Evolutionary conservation across 2,888 invertebrate species (phyloP), one percentile per base, ranked within the genome.

Genomic region (Drosophila prostipennis): DNA sequence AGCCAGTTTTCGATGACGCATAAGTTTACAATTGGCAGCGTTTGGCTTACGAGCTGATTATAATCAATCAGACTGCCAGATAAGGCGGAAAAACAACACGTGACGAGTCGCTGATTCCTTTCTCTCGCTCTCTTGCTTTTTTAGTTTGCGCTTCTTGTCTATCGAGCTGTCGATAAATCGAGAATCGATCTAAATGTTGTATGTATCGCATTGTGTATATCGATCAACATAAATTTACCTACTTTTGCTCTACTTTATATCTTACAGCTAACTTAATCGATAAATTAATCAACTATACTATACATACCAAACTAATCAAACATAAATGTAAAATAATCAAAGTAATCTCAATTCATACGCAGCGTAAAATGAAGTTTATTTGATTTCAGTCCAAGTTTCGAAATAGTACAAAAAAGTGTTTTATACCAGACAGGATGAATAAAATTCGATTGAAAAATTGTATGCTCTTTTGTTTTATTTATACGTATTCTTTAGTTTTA

Each of bases 331-430:
- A 55, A 52, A 56, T 60, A 68, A 56, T 56, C 55, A 42, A 39
- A 56, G 54, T 60, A 55, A 53, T 56, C 45, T 54, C 58, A 71
- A 60, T 40, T 65, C 73, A 59, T 60, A 74, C 45, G 63, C 46
- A 79, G 79, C 72, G 81, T 75, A 78, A 70, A 69, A 81, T 74
- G 57, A 82, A 82, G 87, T 77, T 76, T 79, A 85, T 87, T 87
- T 85, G 84, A 85, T 85, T 85, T 85, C 84, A 85, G 86, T 82
- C 84, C 84, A 85, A 85, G 84, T 85, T 85, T 58, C 29, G 61
- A 76, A 76, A 70, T 55, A 64, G 76, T 58, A 61, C 26, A 54
- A 49, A 65, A 59, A 68, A 60, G 71, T 29, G 61, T 57, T 71
- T 58, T 72, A 51, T 58, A 48, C 46, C 67, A 71, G 39, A 52